phyloP scores from a whole-genome alignment of 2,888 invertebrate species.

The Campoletis raptor region DNA sequence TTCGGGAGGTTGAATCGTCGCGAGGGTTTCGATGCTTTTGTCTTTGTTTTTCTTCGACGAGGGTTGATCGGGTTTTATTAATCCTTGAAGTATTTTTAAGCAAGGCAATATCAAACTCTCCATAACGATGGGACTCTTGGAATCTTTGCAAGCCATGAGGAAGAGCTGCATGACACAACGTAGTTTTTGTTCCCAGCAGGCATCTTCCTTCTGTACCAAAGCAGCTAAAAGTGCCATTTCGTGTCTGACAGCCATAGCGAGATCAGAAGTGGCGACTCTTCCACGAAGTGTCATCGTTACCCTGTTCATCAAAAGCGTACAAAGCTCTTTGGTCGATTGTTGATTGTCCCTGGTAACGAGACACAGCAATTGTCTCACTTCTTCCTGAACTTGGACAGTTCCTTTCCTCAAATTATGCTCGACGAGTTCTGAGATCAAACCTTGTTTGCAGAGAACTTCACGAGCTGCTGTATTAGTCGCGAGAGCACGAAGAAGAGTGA shows the following conservation, averaged over 20 bases:
- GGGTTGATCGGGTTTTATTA: conserved; percentile 90
- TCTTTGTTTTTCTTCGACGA: conserved; percentile 87
- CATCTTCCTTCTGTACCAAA: conserved; percentile 96
- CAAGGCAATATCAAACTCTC: conserved; percentile 97
- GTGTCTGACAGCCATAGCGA: conserved; percentile 93
- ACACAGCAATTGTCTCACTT: conserved; percentile 95
- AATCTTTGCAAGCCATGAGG: conserved; percentile 91
- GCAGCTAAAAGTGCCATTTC: conserved; percentile 95
- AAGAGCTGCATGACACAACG: conserved; percentile 95
- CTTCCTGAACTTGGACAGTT: conserved; percentile 93
- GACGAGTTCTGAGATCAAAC: conserved; percentile 95
- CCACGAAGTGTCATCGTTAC: conserved; percentile 93
- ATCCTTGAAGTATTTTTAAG: conserved; percentile 94
- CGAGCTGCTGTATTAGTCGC: conserved; percentile 93
- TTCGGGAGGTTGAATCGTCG: conserved; percentile 86
- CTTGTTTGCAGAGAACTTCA: conserved; percentile 92
- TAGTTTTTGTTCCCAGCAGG: conserved; percentile 97
- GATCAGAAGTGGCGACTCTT: conserved; percentile 90
- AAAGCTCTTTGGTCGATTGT: conserved; percentile 93
- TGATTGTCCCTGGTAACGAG: conserved; percentile 95
- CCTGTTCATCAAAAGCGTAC: conserved; percentile 92
- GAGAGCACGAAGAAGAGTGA: conserved; percentile 95
- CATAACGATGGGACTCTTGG: conserved; percentile 94
- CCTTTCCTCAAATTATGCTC: conserved; percentile 96
- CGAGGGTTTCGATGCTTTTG: conserved; percentile 86